phyloP scores from a whole-genome alignment of 2,888 invertebrate genomes.

The Callyntrura sp. region DNA sequence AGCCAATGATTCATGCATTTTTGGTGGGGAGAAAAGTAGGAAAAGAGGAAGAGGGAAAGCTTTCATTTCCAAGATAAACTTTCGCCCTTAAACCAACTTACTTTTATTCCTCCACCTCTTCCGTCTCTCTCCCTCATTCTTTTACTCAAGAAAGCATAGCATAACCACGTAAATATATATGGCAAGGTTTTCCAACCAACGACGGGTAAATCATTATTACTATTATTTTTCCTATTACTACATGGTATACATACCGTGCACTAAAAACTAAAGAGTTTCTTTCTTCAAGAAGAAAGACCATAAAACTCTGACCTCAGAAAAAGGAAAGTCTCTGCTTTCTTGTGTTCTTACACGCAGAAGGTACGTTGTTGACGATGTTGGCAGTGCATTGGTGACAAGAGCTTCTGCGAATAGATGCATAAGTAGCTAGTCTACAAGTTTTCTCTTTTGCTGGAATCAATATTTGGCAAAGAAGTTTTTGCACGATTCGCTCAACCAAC shows the following conservation, averaged over 20 bases:
- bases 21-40: conserved; percentile 29
- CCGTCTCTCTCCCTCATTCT: neutral
- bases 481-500: conserved; percentile 56
- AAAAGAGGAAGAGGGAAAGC: conserved; percentile 33
- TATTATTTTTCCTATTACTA: conserved; percentile 49
- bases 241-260: neutral
- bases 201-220: conserved; percentile 67
- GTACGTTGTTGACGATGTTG: neutral
- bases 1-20: conserved; percentile 59
- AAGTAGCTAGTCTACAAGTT: conserved; percentile 54
- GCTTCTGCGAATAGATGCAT: neutral
- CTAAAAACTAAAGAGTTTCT: conserved; percentile 61
- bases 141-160: neutral
- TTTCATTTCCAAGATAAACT: conserved; percentile 56
- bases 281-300: conserved; percentile 64
- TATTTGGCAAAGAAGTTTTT: conserved; percentile 82
- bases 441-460: conserved; percentile 74
- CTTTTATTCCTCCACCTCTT: conserved; percentile 1
- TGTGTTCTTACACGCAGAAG: neutral
- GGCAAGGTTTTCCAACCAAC: conserved; percentile 1
- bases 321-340: conserved; percentile 45
- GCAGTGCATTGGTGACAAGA: neutral
- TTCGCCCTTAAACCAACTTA: conserved; percentile 54
- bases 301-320: conserved; percentile 72
- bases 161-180: neutral